Conservation (phyloP, 2,888 invertebrate genomes). For the Melinaea menophilus region DNA sequence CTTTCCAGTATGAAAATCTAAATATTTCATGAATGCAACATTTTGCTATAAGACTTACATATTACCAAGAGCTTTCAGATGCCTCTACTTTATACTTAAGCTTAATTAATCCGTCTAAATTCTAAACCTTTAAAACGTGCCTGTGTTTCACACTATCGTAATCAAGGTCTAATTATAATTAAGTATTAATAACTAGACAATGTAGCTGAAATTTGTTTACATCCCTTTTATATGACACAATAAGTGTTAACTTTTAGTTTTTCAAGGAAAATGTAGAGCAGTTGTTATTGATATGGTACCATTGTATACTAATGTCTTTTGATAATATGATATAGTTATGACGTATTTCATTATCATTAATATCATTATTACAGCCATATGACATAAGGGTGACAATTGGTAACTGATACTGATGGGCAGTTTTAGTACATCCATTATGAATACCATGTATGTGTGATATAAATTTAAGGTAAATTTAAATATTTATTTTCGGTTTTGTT, state of each 20-base stretch:
- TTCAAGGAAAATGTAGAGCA: too few relatives aligned
- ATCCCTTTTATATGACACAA: neutral
- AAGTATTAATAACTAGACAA: neutral
- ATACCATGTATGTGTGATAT: too few relatives aligned
- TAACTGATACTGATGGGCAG: too few relatives aligned
- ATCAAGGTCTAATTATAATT: constrained; percentile 3
- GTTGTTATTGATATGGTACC: too few relatives aligned
- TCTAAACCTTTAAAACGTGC: constrained; percentile 20
- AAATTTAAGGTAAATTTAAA: neutral
- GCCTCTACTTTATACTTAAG: constrained; percentile 24
- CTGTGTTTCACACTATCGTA: constrained; percentile 14
- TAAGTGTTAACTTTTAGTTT: too few relatives aligned
- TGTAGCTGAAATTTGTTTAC: neutral
- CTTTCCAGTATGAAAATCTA: too few relatives aligned
- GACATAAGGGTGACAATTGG: too few relatives aligned
- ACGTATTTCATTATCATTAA: too few relatives aligned
- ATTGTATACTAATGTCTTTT: too few relatives aligned
- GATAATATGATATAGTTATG: too few relatives aligned
- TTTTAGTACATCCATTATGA: too few relatives aligned
- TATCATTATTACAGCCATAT: too few relatives aligned
- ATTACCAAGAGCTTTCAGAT: neutral
- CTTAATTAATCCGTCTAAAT: constrained; percentile 29
- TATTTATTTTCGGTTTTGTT: constrained; percentile 51
- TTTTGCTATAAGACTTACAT: neutral
- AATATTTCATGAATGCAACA: neutral